Percentiles rank a stretch among this genome's conserved stretches.
Conservation (phyloP, 2,888 invertebrate species). For the Microplitis manilae region DNA sequence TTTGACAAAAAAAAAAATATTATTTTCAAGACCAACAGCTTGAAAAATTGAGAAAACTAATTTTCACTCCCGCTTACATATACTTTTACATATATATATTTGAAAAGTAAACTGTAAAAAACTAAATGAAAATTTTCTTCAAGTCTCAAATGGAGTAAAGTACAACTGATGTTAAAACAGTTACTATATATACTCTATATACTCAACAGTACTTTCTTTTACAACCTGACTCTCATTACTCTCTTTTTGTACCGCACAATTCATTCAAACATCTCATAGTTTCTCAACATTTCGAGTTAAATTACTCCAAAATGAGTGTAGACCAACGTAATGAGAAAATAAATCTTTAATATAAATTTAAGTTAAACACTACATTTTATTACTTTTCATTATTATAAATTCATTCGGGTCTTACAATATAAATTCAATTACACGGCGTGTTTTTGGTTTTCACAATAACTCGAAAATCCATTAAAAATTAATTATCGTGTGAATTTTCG, state of each 20-base stretch:
- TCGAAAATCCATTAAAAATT: slow-evolving; percentile 3
- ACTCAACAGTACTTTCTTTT: neutral
- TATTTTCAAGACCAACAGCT: no score
- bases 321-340: neutral
- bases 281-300: neutral
- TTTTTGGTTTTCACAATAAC: neutral
- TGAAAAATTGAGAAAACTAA: no score
- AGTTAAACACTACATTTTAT: neutral
- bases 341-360: neutral
- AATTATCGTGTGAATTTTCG: slow-evolving; percentile 16
- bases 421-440: no score
- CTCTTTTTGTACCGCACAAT: neutral
- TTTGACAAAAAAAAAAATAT: no score
- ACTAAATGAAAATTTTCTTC: slow-evolving; percentile 13
- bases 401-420: no score
- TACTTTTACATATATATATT: neutral
- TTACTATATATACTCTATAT: neutral
- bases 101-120: slow-evolving; percentile 7
- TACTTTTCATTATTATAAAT: neutral
- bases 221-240: slow-evolving; percentile 27
- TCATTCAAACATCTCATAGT: neutral
- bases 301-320: neutral
- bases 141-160: slow-evolving; percentile 20
- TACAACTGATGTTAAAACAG: slow-evolving; percentile 3
- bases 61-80: no score